These are phyloP conservation scores for Sycophila sp. DNA, from an alignment of 1,140 invertebrate genomes.

Conservation along the genomic window DNA sequence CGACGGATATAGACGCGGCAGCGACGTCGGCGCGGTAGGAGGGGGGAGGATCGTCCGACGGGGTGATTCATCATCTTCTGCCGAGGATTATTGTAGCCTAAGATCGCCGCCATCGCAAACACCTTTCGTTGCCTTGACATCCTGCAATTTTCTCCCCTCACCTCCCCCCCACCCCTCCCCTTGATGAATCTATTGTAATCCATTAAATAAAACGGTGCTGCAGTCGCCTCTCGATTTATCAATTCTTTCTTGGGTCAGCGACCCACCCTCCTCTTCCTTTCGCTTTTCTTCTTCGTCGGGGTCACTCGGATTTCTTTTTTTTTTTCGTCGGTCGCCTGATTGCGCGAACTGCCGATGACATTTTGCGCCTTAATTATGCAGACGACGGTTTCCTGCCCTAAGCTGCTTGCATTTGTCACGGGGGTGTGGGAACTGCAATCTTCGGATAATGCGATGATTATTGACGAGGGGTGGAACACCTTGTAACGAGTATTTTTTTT, in stretches of 20 bases:
- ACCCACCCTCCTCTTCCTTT: not conserved
- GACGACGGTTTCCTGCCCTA: too few species aligned
- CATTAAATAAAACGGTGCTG: constrained; percentile 22
- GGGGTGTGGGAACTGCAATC: too few species aligned
- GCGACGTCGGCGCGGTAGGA: constrained; percentile 16
- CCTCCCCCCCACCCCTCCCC: not conserved
- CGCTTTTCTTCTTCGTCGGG: not conserved
- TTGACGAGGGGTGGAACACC: too few species aligned
- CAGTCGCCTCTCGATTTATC: constrained; percentile 20
- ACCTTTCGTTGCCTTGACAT: constrained; percentile 11
- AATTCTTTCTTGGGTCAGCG: not conserved
- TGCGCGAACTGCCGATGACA: not conserved
- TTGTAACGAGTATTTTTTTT: too few species aligned
- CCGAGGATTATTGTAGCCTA: constrained; percentile 49
- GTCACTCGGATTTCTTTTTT: too few species aligned
- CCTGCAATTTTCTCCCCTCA: constrained; percentile 6
- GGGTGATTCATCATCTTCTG: constrained; percentile 54
- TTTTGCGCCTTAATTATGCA: too few species aligned
- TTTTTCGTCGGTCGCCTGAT: not conserved
- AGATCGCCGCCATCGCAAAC: constrained; percentile 14
- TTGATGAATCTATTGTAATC: constrained; percentile 26
- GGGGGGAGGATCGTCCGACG: constrained; percentile 42
- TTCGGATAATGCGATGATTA: too few species aligned
- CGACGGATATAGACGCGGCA: not conserved
- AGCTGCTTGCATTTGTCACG: too few species aligned